Conservation (phyloP, 2,888 invertebrate genomes). For the Scaptomyza parva region DNA sequence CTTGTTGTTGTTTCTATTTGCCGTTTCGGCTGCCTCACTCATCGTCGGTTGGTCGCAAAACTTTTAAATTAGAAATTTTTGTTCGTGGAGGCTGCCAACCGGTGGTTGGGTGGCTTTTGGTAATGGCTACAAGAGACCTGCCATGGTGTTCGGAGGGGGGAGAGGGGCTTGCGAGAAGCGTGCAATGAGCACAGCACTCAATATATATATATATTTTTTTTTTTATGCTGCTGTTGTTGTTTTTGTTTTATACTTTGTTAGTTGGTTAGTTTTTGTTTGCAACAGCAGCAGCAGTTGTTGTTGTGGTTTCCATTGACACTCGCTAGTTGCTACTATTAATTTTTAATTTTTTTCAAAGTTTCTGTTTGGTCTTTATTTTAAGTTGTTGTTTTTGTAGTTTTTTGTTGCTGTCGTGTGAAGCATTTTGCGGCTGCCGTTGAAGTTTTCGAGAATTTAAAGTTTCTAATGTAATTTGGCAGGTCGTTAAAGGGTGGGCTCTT, state of each 20-base stretch:
- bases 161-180: constrained; percentile 5
- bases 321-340: constrained; percentile 79
- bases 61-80: constrained; percentile 81
- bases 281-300: constrained; percentile 46
- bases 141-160: too few relatives aligned
- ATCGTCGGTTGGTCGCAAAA: constrained; percentile 74
- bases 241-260: constrained; percentile 72
- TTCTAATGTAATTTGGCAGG: constrained; percentile 69
- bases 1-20: constrained; percentile 41
- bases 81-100: constrained; percentile 59
- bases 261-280: constrained; percentile 74
- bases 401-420: constrained; percentile 50
- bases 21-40: constrained; percentile 64
- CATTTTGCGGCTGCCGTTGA: constrained; percentile 53
- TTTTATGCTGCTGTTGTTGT: constrained; percentile 3
- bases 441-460: constrained; percentile 60
- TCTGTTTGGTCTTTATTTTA: constrained; percentile 15
- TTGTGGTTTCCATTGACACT: constrained; percentile 72
- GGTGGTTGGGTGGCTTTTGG: constrained; percentile 16
- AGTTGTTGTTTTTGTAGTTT: constrained; percentile 29
- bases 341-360: constrained; percentile 61
- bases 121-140: constrained; percentile 11
- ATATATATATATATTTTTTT: constrained; percentile 71
- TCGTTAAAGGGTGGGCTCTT: constrained; percentile 52
- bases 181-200: constrained; percentile 63